Conservation (phyloP, 2,797 vertebrate species). For the Harpagifer antarcticus region DNA sequence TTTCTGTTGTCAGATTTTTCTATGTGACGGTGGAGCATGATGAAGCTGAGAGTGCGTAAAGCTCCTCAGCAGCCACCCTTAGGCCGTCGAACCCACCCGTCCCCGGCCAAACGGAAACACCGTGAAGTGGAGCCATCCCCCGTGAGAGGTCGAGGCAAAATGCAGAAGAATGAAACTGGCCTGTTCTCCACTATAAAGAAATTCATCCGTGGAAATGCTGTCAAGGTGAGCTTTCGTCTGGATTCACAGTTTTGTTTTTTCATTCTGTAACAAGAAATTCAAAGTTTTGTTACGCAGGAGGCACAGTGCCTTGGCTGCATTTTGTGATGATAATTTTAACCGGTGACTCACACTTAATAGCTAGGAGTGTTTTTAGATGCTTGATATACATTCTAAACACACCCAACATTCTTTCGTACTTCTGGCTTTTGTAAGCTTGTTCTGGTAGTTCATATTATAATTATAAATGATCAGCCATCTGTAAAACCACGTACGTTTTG, state of each 20-base stretch:
- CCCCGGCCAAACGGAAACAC: constrained; percentile 94
- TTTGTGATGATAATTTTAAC: constrained; percentile 6
- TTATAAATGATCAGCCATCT: background rate
- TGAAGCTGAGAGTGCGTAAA: constrained; percentile 99
- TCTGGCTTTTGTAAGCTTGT: background rate
- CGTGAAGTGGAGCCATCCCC: constrained; percentile 89
- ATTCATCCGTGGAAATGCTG: constrained; percentile 95
- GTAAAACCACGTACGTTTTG: background rate
- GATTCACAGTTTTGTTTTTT: background rate
- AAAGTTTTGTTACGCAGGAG: background rate
- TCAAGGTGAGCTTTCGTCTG: constrained; percentile 86
- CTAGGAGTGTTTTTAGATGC: constrained; percentile 4
- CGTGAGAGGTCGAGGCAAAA: constrained; percentile 85
- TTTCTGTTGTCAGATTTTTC: constrained; percentile 78
- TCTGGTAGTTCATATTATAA: constrained; percentile 6
- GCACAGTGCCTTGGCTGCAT: background rate
- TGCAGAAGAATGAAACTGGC: constrained; percentile 93
- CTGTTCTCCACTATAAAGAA: constrained; percentile 97
- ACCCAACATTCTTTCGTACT: background rate
- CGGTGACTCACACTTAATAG: background rate
- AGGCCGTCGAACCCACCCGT: constrained; percentile 84
- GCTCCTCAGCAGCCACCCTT: constrained; percentile 93
- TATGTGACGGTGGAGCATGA: constrained; percentile 93
- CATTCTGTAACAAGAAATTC: background rate
- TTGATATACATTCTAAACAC: background rate